These are phyloP conservation scores for Rhizoglyphus robini DNA, from an alignment of 1,140 invertebrate species.

Conservation along the genomic window DNA sequence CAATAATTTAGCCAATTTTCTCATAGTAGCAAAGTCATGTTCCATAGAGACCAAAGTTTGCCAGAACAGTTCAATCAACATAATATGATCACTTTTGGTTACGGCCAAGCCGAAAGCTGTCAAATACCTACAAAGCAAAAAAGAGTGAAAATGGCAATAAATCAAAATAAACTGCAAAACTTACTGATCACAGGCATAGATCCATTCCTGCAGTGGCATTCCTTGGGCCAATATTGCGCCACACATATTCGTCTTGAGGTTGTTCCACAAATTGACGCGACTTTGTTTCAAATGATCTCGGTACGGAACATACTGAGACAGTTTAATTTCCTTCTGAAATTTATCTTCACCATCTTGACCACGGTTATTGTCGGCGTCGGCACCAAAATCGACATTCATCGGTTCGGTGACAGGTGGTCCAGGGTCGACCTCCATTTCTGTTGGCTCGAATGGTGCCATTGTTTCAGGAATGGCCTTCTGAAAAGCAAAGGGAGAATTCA, in stretches of 20 bases:
- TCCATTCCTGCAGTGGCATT: neutral
- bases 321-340: neutral
- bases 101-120: constrained; percentile 69
- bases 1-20: constrained; percentile 35
- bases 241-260: neutral
- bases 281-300: neutral
- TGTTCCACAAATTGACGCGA: neutral
- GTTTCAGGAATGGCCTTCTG: no score
- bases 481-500: no score
- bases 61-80: constrained; percentile 61
- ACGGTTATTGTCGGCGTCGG: neutral
- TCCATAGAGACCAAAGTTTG: constrained; percentile 33
- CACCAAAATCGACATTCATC: neutral
- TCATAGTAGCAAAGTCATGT: neutral
- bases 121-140: no score
- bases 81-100: constrained; percentile 71
- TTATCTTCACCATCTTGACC: neutral
- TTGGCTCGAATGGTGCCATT: neutral
- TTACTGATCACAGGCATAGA: neutral
- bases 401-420: neutral
- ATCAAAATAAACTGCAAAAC: neutral
- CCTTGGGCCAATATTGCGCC: neutral
- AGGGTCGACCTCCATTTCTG: neutral
- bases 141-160: neutral
- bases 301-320: neutral